Evolutionary conservation across 2,113 vertebrate species (phyloP).

Genomic region (Atherinomorus stipes): DNA sequence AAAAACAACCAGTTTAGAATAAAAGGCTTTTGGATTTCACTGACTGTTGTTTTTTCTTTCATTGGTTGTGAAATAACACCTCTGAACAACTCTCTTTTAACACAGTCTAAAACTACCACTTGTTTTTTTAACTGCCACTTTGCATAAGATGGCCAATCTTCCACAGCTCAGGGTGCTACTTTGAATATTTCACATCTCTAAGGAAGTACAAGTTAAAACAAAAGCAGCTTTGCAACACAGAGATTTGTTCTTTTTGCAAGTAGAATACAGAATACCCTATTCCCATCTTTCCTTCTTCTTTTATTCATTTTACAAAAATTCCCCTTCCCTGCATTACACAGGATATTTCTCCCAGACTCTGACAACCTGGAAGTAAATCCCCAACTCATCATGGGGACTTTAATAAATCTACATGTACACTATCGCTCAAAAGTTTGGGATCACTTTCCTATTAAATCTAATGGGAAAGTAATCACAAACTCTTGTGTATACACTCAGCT

Average conservation of each 20-base stretch:
- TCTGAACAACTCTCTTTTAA: conserved; percentile 22
- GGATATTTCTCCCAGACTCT: not conserved
- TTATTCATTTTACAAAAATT: not conserved
- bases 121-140: conserved; percentile 16
- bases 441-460: no score
- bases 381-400: not conserved
- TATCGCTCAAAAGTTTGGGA: no score
- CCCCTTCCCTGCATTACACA: not conserved
- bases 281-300: not conserved
- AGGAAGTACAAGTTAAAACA: not conserved
- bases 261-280: not conserved
- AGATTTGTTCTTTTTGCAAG: conserved; percentile 1
- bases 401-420: no score
- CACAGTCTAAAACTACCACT: conserved; percentile 8
- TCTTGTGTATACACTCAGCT: no score
- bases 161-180: conserved; percentile 10
- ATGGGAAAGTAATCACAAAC: no score
- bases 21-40: conserved; percentile 22
- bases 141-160: conserved; percentile 11
- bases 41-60: conserved; percentile 6
- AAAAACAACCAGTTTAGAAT: conserved; percentile 36
- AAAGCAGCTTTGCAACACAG: conserved; percentile 1
- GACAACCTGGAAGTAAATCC: conserved; percentile 24
- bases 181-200: conserved; percentile 19
- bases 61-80: conserved; percentile 13